A percentile compares a stretch with the other conserved stretches of the same genome.
Conservation (phyloP, 2,113 vertebrate species). For the Nycticebus coucang region DNA sequence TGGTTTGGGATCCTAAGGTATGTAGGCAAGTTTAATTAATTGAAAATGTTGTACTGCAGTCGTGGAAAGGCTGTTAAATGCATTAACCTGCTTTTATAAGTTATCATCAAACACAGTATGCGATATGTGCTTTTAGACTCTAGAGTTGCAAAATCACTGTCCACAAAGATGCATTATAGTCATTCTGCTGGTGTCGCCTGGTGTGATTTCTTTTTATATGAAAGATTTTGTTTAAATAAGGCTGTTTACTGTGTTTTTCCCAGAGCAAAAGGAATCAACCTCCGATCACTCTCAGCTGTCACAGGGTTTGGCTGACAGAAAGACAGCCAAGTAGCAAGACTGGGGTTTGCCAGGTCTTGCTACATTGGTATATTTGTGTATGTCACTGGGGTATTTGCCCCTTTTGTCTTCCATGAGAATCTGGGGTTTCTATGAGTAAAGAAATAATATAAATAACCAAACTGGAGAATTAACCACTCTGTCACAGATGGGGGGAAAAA, state of each 20-base stretch:
- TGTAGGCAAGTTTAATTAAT: neutral
- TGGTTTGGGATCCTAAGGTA: neutral
- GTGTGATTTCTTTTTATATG: neutral
- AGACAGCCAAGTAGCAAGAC: neutral
- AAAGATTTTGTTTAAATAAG: constrained; percentile 38
- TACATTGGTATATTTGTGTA: neutral
- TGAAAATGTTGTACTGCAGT: neutral
- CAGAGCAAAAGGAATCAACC: neutral
- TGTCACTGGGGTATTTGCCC: neutral
- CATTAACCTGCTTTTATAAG: constrained; percentile 37
- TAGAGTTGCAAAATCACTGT: neutral
- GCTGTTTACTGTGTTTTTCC: neutral
- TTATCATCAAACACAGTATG: neutral
- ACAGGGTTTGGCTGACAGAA: neutral
- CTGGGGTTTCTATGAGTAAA: constrained; percentile 37
- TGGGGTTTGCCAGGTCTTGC: neutral
- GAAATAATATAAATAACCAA: constrained; percentile 58
- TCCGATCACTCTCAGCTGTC: neutral
- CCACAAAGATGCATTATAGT: neutral
- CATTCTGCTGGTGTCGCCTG: constrained; percentile 14
- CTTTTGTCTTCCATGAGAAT: constrained; percentile 1
- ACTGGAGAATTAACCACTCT: constrained; percentile 71
- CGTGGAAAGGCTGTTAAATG: neutral
- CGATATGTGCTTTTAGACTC: neutral
- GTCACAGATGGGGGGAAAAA: constrained; percentile 68